These are phyloP conservation scores for Phortica variegata DNA, from an alignment of 1,140 invertebrate species.

Conservation along the genomic window DNA sequence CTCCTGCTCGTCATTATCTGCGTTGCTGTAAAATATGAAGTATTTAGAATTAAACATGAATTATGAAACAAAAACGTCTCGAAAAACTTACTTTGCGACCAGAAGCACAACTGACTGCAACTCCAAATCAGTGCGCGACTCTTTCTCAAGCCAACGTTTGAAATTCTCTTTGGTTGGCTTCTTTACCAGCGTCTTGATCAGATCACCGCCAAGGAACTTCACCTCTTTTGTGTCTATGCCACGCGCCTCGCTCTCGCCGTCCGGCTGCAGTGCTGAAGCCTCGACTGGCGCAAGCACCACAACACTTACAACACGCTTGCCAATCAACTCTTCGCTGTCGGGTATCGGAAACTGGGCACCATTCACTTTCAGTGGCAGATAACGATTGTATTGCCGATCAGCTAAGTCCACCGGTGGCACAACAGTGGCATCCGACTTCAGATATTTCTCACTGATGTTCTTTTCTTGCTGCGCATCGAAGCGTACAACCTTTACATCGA, in stretches of 20 bases:
- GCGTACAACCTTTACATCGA: constrained; percentile 82
- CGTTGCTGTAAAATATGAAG: constrained; percentile 24
- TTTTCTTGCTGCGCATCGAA: constrained; percentile 74
- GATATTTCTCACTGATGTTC: constrained; percentile 72
- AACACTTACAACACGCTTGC: constrained; percentile 75
- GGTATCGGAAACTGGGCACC: constrained; percentile 81
- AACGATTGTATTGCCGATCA: constrained; percentile 75
- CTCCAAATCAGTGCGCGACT: constrained; percentile 69
- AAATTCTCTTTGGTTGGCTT: constrained; percentile 75
- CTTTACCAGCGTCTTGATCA: constrained; percentile 72
- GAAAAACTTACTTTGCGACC: constrained; percentile 77
- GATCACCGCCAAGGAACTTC: constrained; percentile 68
- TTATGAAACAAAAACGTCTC: no score
- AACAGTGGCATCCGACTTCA: constrained; percentile 71
- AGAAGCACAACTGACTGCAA: constrained; percentile 77
- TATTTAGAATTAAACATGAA: not conserved
- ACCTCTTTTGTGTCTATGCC: constrained; percentile 61
- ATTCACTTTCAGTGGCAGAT: constrained; percentile 78
- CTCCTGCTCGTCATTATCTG: constrained; percentile 63
- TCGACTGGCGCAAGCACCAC: constrained; percentile 79
- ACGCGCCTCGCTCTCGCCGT: constrained; percentile 37
- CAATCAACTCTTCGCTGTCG: constrained; percentile 69
- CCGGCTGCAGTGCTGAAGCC: constrained; percentile 51
- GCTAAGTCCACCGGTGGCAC: constrained; percentile 73
- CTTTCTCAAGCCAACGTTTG: constrained; percentile 75